These are phyloP conservation scores for Sebastes vulpes DNA, from an alignment of 2,797 vertebrate species.

Conservation along the genomic window DNA sequence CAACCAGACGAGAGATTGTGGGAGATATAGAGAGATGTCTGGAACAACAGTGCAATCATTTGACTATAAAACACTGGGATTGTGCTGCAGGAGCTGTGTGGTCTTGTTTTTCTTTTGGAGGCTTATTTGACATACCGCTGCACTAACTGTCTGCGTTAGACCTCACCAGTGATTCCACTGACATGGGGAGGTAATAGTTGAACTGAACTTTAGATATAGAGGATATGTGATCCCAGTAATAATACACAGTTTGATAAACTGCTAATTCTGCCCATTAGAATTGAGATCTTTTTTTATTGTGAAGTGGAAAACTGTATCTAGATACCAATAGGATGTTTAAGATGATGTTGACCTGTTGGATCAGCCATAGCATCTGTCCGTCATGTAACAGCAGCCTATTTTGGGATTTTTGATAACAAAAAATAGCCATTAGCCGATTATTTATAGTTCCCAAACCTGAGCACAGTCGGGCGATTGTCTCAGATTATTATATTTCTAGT, in stretches of 20 bases:
- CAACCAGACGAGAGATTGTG: constrained; percentile 17
- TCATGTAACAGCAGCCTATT: background rate
- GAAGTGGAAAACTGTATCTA: background rate
- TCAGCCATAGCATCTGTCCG: background rate
- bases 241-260: background rate
- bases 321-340: constrained; percentile 5
- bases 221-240: background rate
- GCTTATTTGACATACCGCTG: constrained; percentile 22
- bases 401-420: constrained; percentile 1
- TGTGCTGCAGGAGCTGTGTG: constrained; percentile 15
- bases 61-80: constrained; percentile 22
- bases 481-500: background rate
- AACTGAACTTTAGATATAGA: background rate
- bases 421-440: background rate
- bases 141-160: background rate
- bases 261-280: background rate
- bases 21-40: background rate
- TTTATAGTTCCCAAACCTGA: background rate
- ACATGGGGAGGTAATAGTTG: background rate
- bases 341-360: background rate
- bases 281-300: background rate
- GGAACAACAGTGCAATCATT: constrained; percentile 12
- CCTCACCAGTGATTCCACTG: background rate
- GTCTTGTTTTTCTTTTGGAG: constrained; percentile 22
- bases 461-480: background rate